A percentile compares a stretch with the other conserved stretches of the same genome.
Conservation (phyloP, 2,797 vertebrate genomes). For the Champsocephalus esox region DNA sequence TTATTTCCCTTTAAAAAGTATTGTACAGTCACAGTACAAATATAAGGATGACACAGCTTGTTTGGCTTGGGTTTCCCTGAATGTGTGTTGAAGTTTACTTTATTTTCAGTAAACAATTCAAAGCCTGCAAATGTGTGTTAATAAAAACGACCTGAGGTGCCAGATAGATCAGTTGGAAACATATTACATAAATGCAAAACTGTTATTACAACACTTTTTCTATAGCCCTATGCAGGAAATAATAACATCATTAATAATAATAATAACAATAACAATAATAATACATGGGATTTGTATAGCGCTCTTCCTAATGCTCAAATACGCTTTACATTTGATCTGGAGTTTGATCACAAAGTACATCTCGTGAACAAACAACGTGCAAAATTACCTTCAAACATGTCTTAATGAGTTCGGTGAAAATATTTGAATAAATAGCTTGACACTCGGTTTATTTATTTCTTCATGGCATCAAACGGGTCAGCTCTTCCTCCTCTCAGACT, state of each 20-base stretch:
- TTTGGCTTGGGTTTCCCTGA: neutral
- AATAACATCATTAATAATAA: neutral
- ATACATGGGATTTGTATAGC: no score
- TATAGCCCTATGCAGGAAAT: neutral
- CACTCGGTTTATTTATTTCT: neutral
- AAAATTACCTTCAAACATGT: no score
- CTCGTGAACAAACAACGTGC: no score
- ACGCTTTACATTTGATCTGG: neutral
- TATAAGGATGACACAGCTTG: neutral
- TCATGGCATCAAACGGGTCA: conserved; percentile 19
- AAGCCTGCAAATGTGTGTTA: no score
- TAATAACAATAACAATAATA: no score
- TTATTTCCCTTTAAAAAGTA: neutral
- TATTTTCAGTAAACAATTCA: no score
- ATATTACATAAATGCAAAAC: neutral
- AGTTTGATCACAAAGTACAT: no score
- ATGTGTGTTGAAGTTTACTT: neutral
- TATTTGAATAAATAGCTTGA: no score
- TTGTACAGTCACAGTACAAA: conserved; percentile 10
- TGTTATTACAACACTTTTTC: neutral
- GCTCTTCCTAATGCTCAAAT: no score
- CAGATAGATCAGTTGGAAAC: neutral
- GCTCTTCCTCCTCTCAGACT: conserved; percentile 18
- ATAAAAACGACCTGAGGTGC: neutral
- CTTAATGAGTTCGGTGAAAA: no score